Percentiles rank a stretch among this genome's conserved stretches.
These are phyloP conservation scores for Andrena flavipes DNA, from an alignment of 2,888 invertebrate species.

Conservation along the genomic window DNA sequence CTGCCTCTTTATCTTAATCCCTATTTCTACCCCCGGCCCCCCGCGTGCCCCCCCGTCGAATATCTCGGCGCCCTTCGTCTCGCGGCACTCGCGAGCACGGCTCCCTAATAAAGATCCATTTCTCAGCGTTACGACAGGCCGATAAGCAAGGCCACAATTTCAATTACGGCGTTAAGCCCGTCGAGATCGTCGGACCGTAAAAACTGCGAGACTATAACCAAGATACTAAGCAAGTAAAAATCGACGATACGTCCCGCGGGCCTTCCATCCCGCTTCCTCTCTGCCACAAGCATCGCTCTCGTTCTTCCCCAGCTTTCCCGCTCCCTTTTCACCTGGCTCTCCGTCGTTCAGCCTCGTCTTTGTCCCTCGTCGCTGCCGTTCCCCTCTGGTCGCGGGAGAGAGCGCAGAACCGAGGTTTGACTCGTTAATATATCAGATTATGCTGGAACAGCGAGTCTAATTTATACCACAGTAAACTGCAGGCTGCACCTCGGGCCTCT, in stretches of 20 bases:
- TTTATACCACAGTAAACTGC: slow-evolving; percentile 78
- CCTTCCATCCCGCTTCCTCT: slow-evolving; percentile 43
- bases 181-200: slow-evolving; percentile 72
- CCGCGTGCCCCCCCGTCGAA: background rate
- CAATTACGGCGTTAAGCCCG: slow-evolving; percentile 76
- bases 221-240: slow-evolving; percentile 76
- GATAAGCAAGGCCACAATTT: slow-evolving; percentile 78
- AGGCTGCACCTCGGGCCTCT: slow-evolving; percentile 69
- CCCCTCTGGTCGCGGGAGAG: slow-evolving; percentile 27
- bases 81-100: slow-evolving; percentile 55
- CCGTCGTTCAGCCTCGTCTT: background rate
- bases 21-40: slow-evolving; percentile 11
- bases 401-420: slow-evolving; percentile 68
- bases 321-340: slow-evolving; percentile 22
- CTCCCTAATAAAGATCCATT: slow-evolving; percentile 77
- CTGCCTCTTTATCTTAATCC: slow-evolving; percentile 50
- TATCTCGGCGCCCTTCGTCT: slow-evolving; percentile 51
- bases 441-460: slow-evolving; percentile 78
- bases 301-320: slow-evolving; percentile 18
- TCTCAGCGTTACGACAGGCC: slow-evolving; percentile 76
- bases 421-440: slow-evolving; percentile 79
- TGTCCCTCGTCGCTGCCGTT: slow-evolving; percentile 11
- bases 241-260: slow-evolving; percentile 75
- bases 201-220: slow-evolving; percentile 75
- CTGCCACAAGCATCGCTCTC: background rate